phyloP scores from a whole-genome alignment of 2,113 vertebrate species.

The Paracanthobrama guichenoti region DNA sequence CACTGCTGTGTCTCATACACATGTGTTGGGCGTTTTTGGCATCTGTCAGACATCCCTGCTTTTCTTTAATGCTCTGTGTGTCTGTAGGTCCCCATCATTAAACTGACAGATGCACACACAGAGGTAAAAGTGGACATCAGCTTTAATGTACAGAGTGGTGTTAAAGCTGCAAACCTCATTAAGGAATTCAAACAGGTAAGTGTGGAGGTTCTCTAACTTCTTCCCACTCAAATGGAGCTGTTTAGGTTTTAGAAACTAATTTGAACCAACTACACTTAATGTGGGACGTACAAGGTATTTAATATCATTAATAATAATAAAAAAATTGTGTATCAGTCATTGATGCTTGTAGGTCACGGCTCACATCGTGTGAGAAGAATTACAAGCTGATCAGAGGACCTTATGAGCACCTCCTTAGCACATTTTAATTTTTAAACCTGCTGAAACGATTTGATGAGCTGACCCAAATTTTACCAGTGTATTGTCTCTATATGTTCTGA shows the following conservation, averaged over 20 bases:
- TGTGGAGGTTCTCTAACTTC: neutral
- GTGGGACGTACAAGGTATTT: too few relatives aligned
- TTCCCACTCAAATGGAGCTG: neutral
- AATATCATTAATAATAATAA: too few relatives aligned
- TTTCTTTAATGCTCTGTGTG: neutral
- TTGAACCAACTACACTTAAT: neutral
- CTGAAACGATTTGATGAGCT: too few relatives aligned
- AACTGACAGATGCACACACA: constrained; percentile 93
- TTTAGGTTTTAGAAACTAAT: neutral
- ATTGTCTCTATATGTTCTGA: neutral
- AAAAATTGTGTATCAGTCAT: too few relatives aligned
- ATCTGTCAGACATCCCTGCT: neutral
- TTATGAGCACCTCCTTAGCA: too few relatives aligned
- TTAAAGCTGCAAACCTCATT: constrained; percentile 94
- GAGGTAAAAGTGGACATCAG: constrained; percentile 99
- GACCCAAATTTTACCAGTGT: too few relatives aligned
- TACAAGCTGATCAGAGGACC: too few relatives aligned
- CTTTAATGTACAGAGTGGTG: constrained; percentile 96
- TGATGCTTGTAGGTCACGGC: too few relatives aligned
- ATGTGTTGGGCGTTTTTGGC: constrained; percentile 66
- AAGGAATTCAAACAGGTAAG: constrained; percentile 97
- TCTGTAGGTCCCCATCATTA: constrained; percentile 95
- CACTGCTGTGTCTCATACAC: neutral
- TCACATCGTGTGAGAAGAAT: too few relatives aligned
- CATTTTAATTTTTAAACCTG: too few relatives aligned